Base-by-base conservation (phyloP, 2,888 invertebrate species). In the Sphaerophoria taeniata region DNA sequence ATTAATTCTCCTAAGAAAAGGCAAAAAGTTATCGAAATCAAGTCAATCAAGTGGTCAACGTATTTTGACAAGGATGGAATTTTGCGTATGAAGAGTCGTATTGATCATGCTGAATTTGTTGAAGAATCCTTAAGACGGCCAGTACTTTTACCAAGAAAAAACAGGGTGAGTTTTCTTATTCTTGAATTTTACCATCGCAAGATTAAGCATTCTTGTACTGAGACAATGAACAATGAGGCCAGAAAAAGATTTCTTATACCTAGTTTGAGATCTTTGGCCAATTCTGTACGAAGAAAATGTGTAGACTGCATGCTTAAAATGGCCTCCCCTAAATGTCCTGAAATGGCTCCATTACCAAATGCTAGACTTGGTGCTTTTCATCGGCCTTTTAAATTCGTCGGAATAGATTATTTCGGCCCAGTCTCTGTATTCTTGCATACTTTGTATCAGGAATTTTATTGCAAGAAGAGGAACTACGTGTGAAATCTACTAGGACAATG, bases 251-350 rank as follows among this genome's bases (percentile, higher is more conserved):
- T 39, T 7, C 33, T 9, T 12, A 58, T 36, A n/a, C 39, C 36
- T 36, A 16, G 58, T 16, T 58, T 58, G 36, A 58, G 31, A 16
- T 39, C 36, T 58, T 58, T 58, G 58, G 58, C 14, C 16, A 58
- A 58, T n/a, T 16, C n/a, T 2, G 47, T 47, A 1, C 14, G 14
- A n/a, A 47, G 4, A 45, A 45, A 45, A 45, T 45, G 45, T n/a
- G 4, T 3, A 45, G n/a, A 6, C 6, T 36, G 36, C 6, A 36
- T 36, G 6, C 36, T n/a, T n/a, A n/a, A n/a, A n/a, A n/a, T n/a
- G n/a, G n/a, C n/a, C n/a, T n/a, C n/a, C n/a, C n/a, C n/a, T 6
- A 45, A n/a, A 45, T 45, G 45, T 45, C n/a, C n/a, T 45, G 45
- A 45, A 12, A 45, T 45, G 12, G n/a, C 45, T 45, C 12, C 45